A percentile compares a stretch with the other conserved stretches of the same genome.
phyloP scores from a whole-genome alignment of 2,888 invertebrate genomes.

The Danaus chrysippus region DNA sequence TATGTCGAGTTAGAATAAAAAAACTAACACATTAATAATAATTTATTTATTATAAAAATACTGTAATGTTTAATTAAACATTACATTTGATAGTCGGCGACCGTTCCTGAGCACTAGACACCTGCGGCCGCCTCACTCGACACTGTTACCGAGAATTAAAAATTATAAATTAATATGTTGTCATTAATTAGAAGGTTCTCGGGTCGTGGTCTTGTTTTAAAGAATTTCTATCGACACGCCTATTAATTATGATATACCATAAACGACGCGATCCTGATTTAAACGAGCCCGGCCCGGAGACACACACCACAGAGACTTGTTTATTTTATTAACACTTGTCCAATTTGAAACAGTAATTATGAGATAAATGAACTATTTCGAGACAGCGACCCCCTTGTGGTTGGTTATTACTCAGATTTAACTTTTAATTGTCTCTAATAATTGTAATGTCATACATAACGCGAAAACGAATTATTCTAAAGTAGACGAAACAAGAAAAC shows the following conservation, averaged over 20 bases:
- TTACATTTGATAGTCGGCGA: no score
- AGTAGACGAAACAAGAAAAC: neutral
- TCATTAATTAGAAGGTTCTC: neutral
- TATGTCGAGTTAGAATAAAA: no score
- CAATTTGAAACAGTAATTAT: constrained; percentile 34
- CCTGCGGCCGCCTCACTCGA: no score
- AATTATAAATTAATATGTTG: no score
- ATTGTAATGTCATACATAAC: neutral
- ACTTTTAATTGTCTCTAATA: neutral
- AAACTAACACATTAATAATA: no score
- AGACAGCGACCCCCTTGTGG: neutral
- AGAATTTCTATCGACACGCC: neutral
- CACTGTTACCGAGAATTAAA: no score
- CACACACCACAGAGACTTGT: constrained; percentile 18
- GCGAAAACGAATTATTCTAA: neutral
- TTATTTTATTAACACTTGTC: constrained; percentile 32
- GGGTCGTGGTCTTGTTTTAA: neutral
- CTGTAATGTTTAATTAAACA: no score
- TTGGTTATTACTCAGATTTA: neutral
- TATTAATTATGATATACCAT: constrained; percentile 17
- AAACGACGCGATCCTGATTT: constrained; percentile 18
- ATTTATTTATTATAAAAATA: no score
- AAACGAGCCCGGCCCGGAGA: constrained; percentile 14
- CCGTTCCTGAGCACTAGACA: no score
- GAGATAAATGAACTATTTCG: constrained; percentile 34